Percentiles rank a stretch among this genome's conserved stretches.
These are phyloP conservation scores for Acrocyrtus sp. DNA, from an alignment of 2,888 invertebrate species.

Conservation along the genomic window DNA sequence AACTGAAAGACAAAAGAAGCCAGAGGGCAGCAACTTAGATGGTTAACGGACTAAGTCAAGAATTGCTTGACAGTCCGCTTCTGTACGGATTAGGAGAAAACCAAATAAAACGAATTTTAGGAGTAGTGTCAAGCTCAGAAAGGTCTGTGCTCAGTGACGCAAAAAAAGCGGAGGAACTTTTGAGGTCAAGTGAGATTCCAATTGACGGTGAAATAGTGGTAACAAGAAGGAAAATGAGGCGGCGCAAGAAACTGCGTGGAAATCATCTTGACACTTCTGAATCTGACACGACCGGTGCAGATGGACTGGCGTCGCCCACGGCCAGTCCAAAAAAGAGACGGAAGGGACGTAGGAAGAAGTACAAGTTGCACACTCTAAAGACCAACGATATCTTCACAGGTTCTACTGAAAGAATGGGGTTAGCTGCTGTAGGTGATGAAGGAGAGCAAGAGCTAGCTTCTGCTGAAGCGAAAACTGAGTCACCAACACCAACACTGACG, in stretches of 20 bases:
- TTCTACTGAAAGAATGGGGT: conserved; percentile 40
- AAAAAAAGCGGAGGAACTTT: conserved; percentile 3
- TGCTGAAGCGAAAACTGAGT: conserved; percentile 31
- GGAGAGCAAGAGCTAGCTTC: conserved; percentile 28
- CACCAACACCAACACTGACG: conserved; percentile 22
- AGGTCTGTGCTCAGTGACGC: no score
- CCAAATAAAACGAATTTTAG: conserved; percentile 31
- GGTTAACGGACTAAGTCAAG: conserved; percentile 11
- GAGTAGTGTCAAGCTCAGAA: conserved; percentile 9
- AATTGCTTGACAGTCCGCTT: conserved; percentile 25
- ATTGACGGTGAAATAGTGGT: not conserved
- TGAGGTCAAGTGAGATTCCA: conserved; percentile 5
- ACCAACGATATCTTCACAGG: not conserved
- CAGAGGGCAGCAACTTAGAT: conserved; percentile 13
- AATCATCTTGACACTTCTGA: conserved; percentile 35
- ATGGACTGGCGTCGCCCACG: not conserved
- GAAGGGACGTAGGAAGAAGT: conserved; percentile 47
- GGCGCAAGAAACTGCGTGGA: conserved; percentile 39
- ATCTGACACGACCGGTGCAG: conserved; percentile 15
- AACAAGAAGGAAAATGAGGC: conserved; percentile 37
- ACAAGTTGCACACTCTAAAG: conserved; percentile 34
- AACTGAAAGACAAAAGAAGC: conserved; percentile 50
- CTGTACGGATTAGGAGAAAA: conserved; percentile 14
- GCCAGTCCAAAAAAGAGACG: conserved; percentile 24
- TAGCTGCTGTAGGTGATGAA: conserved; percentile 1